A percentile compares a stretch with the other conserved stretches of the same genome.
phyloP scores from a whole-genome alignment of 2,113 vertebrate species.

The Egretta garzetta region DNA sequence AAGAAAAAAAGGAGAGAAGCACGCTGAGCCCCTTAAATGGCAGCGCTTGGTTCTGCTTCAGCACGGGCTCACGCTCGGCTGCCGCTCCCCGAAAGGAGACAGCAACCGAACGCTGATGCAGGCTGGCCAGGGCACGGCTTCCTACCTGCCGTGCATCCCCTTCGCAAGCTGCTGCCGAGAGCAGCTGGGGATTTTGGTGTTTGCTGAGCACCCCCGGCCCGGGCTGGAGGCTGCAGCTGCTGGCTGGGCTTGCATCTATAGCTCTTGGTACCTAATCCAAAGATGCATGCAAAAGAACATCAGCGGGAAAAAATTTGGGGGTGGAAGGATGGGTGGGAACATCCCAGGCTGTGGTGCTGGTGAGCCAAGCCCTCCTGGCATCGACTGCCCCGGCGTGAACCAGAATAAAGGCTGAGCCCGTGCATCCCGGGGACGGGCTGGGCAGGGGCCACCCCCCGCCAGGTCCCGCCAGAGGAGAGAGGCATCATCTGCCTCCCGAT shows the following conservation, averaged over 20 bases:
- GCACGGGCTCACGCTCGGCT: rapidly evolving
- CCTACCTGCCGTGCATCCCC: neutral
- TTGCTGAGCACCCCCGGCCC: neutral
- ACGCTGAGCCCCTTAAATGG: neutral
- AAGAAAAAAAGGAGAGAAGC: neutral
- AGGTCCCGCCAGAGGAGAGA: neutral
- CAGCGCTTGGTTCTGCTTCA: neutral
- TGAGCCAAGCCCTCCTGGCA: neutral
- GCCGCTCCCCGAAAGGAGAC: neutral
- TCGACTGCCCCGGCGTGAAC: rapidly evolving
- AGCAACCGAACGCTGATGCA: rapidly evolving
- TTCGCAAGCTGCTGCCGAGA: neutral
- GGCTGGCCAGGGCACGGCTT: neutral
- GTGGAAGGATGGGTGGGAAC: neutral
- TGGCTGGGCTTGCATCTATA: neutral
- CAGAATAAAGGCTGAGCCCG: neutral
- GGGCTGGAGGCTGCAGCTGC: neutral
- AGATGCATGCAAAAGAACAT: neutral
- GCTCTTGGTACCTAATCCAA: neutral
- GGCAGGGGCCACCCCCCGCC: neutral
- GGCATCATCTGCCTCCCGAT: neutral
- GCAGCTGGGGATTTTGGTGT: neutral
- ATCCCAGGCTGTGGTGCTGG: no score
- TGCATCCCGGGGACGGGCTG: no score
- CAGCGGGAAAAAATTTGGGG: neutral